These are phyloP conservation scores for Eulemur macaco DNA, from an alignment of 2,113 vertebrate species.

Conservation along the genomic window DNA sequence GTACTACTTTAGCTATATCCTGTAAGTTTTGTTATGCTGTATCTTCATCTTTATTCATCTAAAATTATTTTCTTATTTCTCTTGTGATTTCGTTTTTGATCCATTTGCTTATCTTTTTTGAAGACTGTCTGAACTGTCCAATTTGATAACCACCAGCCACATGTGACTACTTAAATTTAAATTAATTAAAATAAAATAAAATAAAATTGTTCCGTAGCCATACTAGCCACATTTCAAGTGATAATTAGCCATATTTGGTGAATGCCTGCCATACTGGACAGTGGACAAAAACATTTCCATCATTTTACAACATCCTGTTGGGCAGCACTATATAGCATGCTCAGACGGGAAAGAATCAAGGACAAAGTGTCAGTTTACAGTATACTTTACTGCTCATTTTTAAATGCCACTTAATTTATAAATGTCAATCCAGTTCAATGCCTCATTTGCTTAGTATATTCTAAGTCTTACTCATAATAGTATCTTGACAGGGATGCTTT, in stretches of 20 bases:
- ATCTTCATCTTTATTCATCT: not conserved
- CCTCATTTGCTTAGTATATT: not conserved
- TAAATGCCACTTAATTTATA: not conserved
- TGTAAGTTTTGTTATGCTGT: not conserved
- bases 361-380: not conserved
- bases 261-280: not conserved
- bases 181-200: not conserved
- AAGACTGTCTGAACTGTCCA: not conserved
- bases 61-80: not conserved
- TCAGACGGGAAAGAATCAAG: not conserved
- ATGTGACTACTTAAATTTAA: not conserved
- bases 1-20: not conserved
- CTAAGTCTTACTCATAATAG: not conserved
- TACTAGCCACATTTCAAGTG: not conserved
- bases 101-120: not conserved
- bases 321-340: not conserved
- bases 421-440: not conserved
- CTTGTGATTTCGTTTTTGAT: not conserved
- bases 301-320: not conserved
- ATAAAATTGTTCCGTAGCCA: not conserved
- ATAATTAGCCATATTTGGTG: not conserved
- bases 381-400: not conserved
- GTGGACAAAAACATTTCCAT: not conserved
- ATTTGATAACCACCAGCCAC: not conserved
- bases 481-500: not conserved